A percentile compares a stretch with the other conserved stretches of the same genome.
phyloP scores from a whole-genome alignment of 2,797 vertebrate genomes.

The Tokudaia tokunoshimensis region DNA sequence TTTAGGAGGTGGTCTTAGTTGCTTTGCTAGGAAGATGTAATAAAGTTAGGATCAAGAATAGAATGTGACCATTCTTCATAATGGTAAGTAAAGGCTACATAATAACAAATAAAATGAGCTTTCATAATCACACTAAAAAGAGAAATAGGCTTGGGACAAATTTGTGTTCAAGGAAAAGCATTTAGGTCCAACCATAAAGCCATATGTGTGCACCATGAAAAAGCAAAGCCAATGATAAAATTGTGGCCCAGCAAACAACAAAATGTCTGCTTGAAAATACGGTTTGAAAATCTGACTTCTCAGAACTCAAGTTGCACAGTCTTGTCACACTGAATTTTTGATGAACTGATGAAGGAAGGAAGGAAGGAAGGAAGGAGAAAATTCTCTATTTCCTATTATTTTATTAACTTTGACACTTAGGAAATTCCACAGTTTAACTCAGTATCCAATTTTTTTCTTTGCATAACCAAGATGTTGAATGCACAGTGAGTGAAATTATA shows the following conservation, averaged over 20 bases:
- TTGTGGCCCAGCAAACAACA: neutral
- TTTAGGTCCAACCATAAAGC: neutral
- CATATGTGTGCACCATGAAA: neutral
- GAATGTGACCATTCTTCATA: neutral
- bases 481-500: neutral
- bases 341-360: neutral
- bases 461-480: neutral
- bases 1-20: neutral
- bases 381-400: constrained; percentile 26
- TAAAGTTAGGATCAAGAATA: neutral
- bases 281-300: neutral
- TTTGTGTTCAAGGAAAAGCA: neutral
- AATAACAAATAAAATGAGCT: neutral
- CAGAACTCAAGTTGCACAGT: constrained; percentile 44
- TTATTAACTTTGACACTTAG: constrained; percentile 4
- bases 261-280: neutral
- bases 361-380: neutral
- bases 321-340: neutral
- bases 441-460: neutral
- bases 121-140: neutral
- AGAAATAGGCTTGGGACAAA: neutral
- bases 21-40: neutral
- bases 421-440: neutral
- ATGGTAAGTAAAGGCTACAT: neutral
- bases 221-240: neutral